A percentile compares a stretch with the other conserved stretches of the same genome.
phyloP scores from a whole-genome alignment of 2,113 vertebrate species.

The Machaerirhynchus nigripectus region DNA sequence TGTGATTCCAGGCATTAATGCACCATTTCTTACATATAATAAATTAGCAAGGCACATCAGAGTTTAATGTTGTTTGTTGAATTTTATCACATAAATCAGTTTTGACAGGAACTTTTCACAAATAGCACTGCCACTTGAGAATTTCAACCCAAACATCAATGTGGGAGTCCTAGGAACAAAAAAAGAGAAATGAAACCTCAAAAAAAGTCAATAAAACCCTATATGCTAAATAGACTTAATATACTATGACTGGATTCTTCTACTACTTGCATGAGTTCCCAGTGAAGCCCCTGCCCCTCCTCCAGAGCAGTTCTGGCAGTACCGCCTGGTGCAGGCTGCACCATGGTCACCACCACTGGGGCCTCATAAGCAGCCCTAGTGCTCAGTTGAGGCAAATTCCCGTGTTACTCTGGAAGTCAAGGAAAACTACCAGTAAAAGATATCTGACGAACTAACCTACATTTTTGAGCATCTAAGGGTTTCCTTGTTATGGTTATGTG shows the following conservation, averaged over 20 bases:
- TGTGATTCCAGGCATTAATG: neutral
- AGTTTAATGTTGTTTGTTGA: neutral
- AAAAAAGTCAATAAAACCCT: neutral
- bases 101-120: neutral
- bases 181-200: neutral
- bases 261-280: neutral
- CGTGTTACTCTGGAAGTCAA: neutral
- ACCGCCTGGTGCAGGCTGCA: neutral
- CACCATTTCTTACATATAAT: neutral
- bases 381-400: neutral
- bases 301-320: neutral
- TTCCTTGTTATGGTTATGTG: neutral
- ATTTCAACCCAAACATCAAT: neutral
- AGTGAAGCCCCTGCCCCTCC: accelerated
- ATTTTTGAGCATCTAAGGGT: neutral
- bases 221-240: neutral
- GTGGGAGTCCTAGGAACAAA: neutral
- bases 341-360: accelerated
- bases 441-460: neutral
- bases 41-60: neutral
- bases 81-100: neutral
- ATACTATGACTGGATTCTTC: neutral
- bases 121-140: neutral
- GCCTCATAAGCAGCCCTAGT: neutral
- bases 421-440: neutral